Conservation (phyloP, 92 coral and sea anemone species). For the Nematostella vectensis region DNA sequence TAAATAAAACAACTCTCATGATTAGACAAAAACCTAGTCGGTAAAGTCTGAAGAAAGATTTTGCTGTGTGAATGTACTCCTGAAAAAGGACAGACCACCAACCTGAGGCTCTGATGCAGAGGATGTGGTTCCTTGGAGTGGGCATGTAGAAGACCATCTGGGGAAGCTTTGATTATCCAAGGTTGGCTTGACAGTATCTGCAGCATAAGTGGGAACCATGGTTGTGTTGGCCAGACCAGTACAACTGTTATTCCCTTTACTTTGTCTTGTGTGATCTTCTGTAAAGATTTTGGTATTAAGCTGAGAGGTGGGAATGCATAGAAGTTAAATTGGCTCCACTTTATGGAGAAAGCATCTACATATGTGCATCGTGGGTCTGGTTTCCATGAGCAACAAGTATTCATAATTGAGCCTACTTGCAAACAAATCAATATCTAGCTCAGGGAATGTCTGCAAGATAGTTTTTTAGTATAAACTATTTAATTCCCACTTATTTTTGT, state of each 20-base stretch:
- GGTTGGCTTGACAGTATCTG: constrained; percentile 39
- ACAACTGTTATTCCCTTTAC: constrained; percentile 32
- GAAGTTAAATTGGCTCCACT: constrained; percentile 17
- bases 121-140: constrained; percentile 23
- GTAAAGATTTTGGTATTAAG: constrained; percentile 29
- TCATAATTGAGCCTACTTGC: constrained; percentile 13
- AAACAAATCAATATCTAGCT: constrained; percentile 25
- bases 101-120: constrained; percentile 31
- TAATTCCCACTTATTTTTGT: constrained; percentile 55
- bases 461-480: constrained; percentile 17
- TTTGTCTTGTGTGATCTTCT: constrained; percentile 27
- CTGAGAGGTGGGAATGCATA: constrained; percentile 54
- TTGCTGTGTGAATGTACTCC: constrained; percentile 34
- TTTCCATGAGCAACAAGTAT: constrained; percentile 39
- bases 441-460: constrained; percentile 14
- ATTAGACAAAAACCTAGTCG: no score
- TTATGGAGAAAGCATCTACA: constrained; percentile 34
- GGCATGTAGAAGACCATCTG: constrained; percentile 27
- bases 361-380: constrained; percentile 41
- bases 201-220: constrained; percentile 23
- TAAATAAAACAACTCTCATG: no score
- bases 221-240: constrained; percentile 42
- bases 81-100: constrained; percentile 36
- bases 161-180: constrained; percentile 35
- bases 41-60: constrained; percentile 42